Conservation (phyloP, 2,888 invertebrate species). For the Drosophila greeni region DNA sequence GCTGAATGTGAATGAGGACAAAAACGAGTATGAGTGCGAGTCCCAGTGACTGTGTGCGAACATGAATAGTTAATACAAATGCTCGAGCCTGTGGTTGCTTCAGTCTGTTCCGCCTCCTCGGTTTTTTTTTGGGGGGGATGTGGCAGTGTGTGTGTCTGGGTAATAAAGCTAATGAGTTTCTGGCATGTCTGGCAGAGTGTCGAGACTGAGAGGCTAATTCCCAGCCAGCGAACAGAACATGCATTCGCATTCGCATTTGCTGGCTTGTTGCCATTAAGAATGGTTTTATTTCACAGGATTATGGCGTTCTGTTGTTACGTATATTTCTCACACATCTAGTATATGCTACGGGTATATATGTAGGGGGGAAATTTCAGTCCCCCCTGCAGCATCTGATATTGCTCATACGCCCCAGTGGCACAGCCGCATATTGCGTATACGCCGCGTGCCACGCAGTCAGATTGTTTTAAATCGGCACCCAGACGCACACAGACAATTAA, state of each 20-base stretch:
- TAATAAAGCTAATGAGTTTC: constrained; percentile 67
- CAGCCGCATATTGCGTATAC: constrained; percentile 21
- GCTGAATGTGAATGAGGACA: neutral
- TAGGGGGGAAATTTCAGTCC: neutral
- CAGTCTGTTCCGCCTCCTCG: constrained; percentile 15
- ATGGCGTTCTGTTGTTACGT: constrained; percentile 42
- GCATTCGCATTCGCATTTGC: constrained; percentile 36
- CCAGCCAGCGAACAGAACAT: constrained; percentile 25
- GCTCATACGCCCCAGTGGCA: constrained; percentile 13
- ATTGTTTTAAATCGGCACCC: constrained; percentile 38
- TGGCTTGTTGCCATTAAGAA: constrained; percentile 50
- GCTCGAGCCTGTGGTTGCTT: constrained; percentile 32
- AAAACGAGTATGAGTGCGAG: neutral
- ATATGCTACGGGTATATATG: constrained; percentile 17
- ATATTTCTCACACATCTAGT: constrained; percentile 15
- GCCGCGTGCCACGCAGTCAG: constrained; percentile 16
- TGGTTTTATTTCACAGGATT: constrained; percentile 47
- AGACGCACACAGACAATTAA: constrained; percentile 45
- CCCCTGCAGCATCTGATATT: constrained; percentile 2
- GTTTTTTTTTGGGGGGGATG: neutral
- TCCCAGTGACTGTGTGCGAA: constrained; percentile 23
- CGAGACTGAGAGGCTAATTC: constrained; percentile 37
- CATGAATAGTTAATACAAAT: constrained; percentile 70
- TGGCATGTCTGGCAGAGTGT: constrained; percentile 52
- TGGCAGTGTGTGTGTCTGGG: constrained; percentile 22